Evolutionary conservation across 2,888 invertebrate species (phyloP).

Genomic region (Archips crataeganus): DNA sequence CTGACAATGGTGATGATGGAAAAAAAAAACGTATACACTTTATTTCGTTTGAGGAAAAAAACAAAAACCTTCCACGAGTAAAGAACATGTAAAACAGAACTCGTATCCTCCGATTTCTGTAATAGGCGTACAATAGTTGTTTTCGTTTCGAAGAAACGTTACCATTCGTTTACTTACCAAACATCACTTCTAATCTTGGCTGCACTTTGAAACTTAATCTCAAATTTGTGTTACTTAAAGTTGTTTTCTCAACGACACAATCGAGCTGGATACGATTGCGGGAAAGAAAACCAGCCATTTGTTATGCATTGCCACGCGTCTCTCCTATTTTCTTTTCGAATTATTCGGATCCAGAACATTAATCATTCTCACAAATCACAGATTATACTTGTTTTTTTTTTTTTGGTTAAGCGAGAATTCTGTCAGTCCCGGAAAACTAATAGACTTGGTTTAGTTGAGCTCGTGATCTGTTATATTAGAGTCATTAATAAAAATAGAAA

Average conservation of each 20-base stretch:
- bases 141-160: conserved; percentile 7
- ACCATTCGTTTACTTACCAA: neutral
- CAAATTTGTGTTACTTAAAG: neutral
- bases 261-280: neutral
- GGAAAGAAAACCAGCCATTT: neutral
- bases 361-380: conserved; percentile 27
- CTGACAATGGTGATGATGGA: too few relatives aligned
- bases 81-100: neutral
- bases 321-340: conserved; percentile 11
- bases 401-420: conserved; percentile 4
- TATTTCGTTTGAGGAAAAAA: too few relatives aligned
- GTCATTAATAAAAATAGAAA: neutral
- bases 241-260: neutral
- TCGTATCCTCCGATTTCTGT: neutral
- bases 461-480: neutral
- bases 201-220: neutral
- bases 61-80: neutral
- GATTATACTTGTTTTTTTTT: conserved; percentile 11
- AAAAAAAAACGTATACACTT: too few relatives aligned
- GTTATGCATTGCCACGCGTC: conserved; percentile 9
- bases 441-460: conserved; percentile 1
- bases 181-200: neutral
- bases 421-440: conserved; percentile 10
- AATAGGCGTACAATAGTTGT: neutral
- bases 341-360: conserved; percentile 11